Evolutionary conservation across 2,888 invertebrate genomes (phyloP).

Genomic region (Erebia epiphron): DNA sequence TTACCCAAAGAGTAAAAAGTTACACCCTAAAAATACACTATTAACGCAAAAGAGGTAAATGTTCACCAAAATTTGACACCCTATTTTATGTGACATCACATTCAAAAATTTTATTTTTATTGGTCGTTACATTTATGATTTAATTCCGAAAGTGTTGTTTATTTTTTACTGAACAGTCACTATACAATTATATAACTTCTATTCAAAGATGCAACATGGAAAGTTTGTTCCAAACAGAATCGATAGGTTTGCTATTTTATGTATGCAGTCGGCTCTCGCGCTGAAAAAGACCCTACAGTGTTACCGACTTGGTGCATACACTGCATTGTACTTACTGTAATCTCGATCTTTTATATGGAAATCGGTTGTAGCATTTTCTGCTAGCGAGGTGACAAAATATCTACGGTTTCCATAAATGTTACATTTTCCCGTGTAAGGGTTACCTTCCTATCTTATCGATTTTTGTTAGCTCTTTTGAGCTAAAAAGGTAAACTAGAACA

Average conservation of each 20-base stretch:
- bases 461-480: too few relatives aligned
- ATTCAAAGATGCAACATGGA: slow-evolving; percentile 40
- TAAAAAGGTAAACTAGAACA: too few relatives aligned
- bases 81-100: too few relatives aligned
- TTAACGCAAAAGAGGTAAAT: too few relatives aligned
- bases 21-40: too few relatives aligned
- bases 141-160: neutral
- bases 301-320: slow-evolving; percentile 26
- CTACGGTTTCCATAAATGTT: slow-evolving; percentile 1
- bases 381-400: slow-evolving; percentile 34
- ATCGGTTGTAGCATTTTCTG: slow-evolving; percentile 34
- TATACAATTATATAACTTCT: neutral
- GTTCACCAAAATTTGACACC: too few relatives aligned
- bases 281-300: slow-evolving; percentile 34
- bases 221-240: slow-evolving; percentile 48
- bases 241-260: slow-evolving; percentile 45
- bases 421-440: slow-evolving; percentile 3
- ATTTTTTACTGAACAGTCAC: neutral
- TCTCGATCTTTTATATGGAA: slow-evolving; percentile 44
- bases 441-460: too few relatives aligned
- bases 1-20: too few relatives aligned
- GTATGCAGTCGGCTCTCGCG: slow-evolving; percentile 30
- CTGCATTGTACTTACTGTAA: slow-evolving; percentile 34
- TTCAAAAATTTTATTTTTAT: too few relatives aligned
- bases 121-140: too few relatives aligned